Conservation (phyloP, 2,113 vertebrate species). For the Noctilio leporinus region DNA sequence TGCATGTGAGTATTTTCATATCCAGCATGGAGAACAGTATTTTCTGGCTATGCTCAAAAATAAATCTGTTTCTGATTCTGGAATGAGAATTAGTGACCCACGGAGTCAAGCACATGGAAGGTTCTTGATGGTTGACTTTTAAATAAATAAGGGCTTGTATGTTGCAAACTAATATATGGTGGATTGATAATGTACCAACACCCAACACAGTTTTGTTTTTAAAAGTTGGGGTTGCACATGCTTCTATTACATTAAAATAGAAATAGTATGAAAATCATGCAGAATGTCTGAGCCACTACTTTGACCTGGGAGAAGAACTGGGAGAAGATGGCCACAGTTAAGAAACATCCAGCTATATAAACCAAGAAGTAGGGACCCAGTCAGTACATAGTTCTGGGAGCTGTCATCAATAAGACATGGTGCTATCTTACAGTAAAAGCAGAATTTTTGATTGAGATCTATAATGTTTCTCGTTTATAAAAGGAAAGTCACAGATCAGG, state of each 20-base stretch:
- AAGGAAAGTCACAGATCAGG: neutral
- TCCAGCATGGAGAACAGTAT: neutral
- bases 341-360: neutral
- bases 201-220: neutral
- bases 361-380: neutral
- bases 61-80: neutral
- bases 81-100: neutral
- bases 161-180: neutral
- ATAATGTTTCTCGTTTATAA: neutral
- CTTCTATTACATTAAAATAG: neutral
- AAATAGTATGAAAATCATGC: neutral
- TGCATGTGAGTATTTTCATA: neutral
- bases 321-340: neutral
- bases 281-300: neutral
- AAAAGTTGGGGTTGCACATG: neutral
- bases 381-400: neutral
- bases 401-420: neutral
- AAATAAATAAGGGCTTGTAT: neutral
- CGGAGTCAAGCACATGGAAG: neutral
- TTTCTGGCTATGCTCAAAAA: neutral
- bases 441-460: neutral
- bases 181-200: neutral
- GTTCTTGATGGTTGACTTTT: neutral
- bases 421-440: slow-evolving; percentile 1
- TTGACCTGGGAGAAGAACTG: neutral